phyloP scores from a whole-genome alignment of 2,113 vertebrate genomes.

The Dipodomys stephensi region DNA sequence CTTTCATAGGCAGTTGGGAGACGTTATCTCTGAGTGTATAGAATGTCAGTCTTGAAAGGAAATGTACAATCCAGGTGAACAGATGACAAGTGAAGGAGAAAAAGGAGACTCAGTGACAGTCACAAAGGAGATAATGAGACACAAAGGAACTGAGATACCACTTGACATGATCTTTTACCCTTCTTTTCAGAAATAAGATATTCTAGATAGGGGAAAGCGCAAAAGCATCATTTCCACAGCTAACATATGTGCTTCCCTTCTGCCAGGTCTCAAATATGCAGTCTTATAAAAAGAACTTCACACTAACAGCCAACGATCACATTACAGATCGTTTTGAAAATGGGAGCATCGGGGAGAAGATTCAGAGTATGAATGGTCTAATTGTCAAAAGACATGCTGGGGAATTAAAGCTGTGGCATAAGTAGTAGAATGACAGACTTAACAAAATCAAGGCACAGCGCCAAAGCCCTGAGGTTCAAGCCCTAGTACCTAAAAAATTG shows the following conservation, averaged over 20 bases:
- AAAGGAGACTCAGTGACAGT: constrained; percentile 34
- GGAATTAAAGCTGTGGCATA: too few relatives aligned
- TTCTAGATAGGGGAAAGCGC: constrained; percentile 17
- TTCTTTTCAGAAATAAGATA: constrained; percentile 62
- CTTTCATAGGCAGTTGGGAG: not conserved
- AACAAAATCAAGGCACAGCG: too few relatives aligned
- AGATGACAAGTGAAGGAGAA: constrained; percentile 63
- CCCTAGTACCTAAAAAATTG: too few relatives aligned
- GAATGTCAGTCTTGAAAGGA: constrained; percentile 59
- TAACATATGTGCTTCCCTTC: constrained; percentile 58
- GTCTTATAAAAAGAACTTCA: not conserved
- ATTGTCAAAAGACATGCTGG: constrained; percentile 16
- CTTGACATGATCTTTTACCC: not conserved
- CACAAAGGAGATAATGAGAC: constrained; percentile 26
- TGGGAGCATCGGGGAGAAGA: not conserved
- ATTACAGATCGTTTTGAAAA: constrained; percentile 45
- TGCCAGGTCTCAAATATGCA: constrained; percentile 52
- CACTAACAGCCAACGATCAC: not conserved
- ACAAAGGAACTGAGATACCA: constrained; percentile 32
- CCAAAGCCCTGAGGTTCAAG: too few relatives aligned
- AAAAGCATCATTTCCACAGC: constrained; percentile 57
- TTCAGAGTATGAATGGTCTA: not conserved
- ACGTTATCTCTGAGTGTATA: not conserved
- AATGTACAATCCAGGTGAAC: constrained; percentile 60
- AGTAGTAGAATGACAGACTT: too few relatives aligned